These are phyloP conservation scores for Pollenia labialis DNA, from an alignment of 2,888 invertebrate species.

Conservation along the genomic window DNA sequence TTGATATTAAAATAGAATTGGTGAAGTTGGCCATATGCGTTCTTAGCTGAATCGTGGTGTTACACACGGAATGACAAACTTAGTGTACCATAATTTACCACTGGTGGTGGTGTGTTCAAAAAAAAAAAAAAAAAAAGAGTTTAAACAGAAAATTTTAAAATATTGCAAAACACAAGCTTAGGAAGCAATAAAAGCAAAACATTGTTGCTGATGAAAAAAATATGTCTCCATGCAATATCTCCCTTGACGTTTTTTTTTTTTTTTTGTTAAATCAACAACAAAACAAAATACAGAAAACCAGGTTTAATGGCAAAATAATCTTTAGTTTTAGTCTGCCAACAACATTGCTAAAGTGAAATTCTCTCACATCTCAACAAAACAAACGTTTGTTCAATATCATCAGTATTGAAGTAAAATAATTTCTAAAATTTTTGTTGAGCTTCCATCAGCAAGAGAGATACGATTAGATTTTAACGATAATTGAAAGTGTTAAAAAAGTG, in stretches of 20 bases:
- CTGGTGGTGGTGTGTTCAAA: too few relatives aligned
- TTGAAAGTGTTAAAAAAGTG: slow-evolving; percentile 35
- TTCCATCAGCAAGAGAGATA: not conserved
- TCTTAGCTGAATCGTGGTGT: too few relatives aligned
- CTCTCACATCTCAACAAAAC: slow-evolving; percentile 42
- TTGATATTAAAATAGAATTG: too few relatives aligned
- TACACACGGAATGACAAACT: too few relatives aligned
- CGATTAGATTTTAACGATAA: slow-evolving; percentile 23
- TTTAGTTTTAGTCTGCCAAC: slow-evolving; percentile 53
- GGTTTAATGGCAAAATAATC: slow-evolving; percentile 46
- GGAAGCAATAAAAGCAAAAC: not conserved
- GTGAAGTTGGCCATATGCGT: too few relatives aligned
- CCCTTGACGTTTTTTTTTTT: not conserved
- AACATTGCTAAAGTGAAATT: slow-evolving; percentile 71
- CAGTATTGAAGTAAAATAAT: slow-evolving; percentile 26
- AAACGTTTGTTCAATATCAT: slow-evolving; percentile 2
- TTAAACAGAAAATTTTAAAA: not conserved
- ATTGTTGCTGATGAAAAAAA: slow-evolving; percentile 30
- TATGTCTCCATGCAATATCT: not conserved
- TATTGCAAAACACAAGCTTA: not conserved
- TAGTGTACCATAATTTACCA: too few relatives aligned
- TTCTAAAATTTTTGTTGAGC: slow-evolving; percentile 1
- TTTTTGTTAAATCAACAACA: not conserved
- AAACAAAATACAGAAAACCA: slow-evolving; percentile 33
- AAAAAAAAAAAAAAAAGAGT: not conserved